Evolutionary conservation across 2,113 vertebrate genomes (phyloP).

Genomic region (Platichthys stellatus): DNA sequence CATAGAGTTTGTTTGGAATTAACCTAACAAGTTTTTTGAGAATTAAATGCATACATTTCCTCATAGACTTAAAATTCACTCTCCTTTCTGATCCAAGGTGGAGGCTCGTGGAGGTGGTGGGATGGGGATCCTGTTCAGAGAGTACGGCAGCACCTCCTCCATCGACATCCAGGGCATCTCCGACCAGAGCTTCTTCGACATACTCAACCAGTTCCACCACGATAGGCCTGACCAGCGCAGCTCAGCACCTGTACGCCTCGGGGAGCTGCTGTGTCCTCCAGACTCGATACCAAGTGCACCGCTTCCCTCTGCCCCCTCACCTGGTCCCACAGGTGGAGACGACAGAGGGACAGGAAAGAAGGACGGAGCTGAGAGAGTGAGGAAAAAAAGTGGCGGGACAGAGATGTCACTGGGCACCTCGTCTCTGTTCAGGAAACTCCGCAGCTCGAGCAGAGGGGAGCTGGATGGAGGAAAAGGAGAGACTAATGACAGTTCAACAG

Average conservation of each 20-base stretch:
- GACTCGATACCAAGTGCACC: constrained; percentile 19
- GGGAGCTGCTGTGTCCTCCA: constrained; percentile 74
- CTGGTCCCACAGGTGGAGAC: constrained; percentile 54
- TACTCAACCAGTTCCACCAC: constrained; percentile 88
- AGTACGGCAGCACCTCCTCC: constrained; percentile 96
- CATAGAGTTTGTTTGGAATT: neutral
- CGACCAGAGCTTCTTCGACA: constrained; percentile 91
- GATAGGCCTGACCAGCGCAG: constrained; percentile 81
- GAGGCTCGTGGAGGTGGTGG: constrained; percentile 62
- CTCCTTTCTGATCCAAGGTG: constrained; percentile 53
- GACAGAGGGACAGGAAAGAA: constrained; percentile 47
- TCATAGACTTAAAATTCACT: neutral
- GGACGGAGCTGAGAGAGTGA: constrained; percentile 79
- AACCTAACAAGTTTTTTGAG: too few relatives aligned
- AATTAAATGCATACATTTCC: too few relatives aligned
- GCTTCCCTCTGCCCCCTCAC: constrained; percentile 49
- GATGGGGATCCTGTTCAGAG: constrained; percentile 83
- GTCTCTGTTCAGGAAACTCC: constrained; percentile 90
- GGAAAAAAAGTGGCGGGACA: constrained; percentile 85
- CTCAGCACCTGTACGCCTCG: constrained; percentile 59
- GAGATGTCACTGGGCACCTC: constrained; percentile 80
- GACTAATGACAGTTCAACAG: constrained; percentile 36
- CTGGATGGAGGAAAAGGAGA: constrained; percentile 72
- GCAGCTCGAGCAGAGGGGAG: constrained; percentile 81
- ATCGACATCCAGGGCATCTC: constrained; percentile 90